These are phyloP conservation scores for Liasis olivaceus DNA, from an alignment of 2,797 vertebrate genomes.

Conservation along the genomic window DNA sequence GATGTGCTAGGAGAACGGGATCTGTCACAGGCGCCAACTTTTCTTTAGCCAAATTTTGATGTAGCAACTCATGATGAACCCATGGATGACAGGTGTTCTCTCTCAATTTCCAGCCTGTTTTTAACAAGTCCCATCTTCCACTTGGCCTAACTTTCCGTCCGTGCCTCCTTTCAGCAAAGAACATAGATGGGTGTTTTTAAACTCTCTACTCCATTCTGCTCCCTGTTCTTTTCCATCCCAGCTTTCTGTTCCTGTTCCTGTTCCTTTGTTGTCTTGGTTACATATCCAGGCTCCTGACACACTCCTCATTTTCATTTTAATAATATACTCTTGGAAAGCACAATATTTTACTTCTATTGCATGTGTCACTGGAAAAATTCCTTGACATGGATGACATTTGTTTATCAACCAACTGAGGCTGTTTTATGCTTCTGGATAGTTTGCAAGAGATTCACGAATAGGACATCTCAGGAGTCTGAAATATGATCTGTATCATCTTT, in stretches of 20 bases:
- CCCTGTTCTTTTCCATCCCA: constrained; percentile 61
- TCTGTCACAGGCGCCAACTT: too few relatives aligned
- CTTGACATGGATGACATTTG: constrained; percentile 69
- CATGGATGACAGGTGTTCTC: not conserved
- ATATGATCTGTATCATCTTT: constrained; percentile 48
- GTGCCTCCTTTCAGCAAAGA: not conserved
- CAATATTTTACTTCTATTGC: constrained; percentile 74
- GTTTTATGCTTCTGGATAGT: constrained; percentile 63
- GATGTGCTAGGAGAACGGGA: not conserved
- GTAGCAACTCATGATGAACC: not conserved
- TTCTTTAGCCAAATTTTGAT: not conserved
- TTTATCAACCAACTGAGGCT: constrained; percentile 62
- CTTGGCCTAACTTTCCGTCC: constrained; percentile 19
- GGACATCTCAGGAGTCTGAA: constrained; percentile 61
- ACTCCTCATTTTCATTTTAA: constrained; percentile 75
- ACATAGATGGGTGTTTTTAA: not conserved
- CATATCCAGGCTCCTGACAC: constrained; percentile 67
- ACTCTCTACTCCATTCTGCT: constrained; percentile 40
- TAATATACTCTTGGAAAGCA: constrained; percentile 71
- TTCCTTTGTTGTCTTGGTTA: constrained; percentile 80
- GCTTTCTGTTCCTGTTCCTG: constrained; percentile 47
- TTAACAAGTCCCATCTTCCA: not conserved
- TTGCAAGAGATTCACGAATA: constrained; percentile 45
- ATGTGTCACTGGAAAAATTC: constrained; percentile 74
- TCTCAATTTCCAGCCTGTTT: not conserved